Evolutionary conservation across 2,888 invertebrate genomes (phyloP), one percentile per base, ranked within the genome.

Genomic region (Megastigmus dorsalis): DNA sequence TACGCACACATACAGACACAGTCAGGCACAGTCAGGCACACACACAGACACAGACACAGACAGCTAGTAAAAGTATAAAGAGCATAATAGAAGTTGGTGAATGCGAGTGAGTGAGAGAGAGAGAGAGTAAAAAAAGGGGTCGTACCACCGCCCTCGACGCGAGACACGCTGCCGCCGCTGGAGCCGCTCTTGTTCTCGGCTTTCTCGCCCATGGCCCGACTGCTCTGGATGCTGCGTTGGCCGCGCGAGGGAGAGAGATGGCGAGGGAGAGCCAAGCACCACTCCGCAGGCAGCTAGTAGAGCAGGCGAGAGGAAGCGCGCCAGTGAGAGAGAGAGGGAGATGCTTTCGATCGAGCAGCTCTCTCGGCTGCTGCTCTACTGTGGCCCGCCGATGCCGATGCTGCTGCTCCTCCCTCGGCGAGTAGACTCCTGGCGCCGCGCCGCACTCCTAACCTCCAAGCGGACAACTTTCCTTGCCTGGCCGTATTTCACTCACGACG

Each of bases 131-230:
- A 73, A 73, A 73, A 62, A 70, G 63, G 71, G 50, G 74, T 74
- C 74, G 74, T 74, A 74, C 74, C 74, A 60, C 48, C 74, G 36
- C 62, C 72, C 59, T 65, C 72, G 72, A 62, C 70, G 70, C 54
- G 62, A 54, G 54, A 43, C 62, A 54, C 36, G 54, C 57, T 18
- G 57, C 45, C 69, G 20, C 71, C 63, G 38, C 52, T 26, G 50
- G 23, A 41, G 30, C 48, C 30, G 48, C 23, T 74, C 48, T 68
- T 57, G 45, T 41, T 52, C 41, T 68, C 74, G 30, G 28, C 23
- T 23, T 68, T 68, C 30, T 63, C 68, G 43, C 48, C 74, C 74
- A 74, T 74, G 59, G 33, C 23, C 23, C 45, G 43, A n/a, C n/a
- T n/a, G n/a, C n/a, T n/a, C n/a, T n/a, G n/a, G n/a, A n/a, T n/a